Base-by-base conservation (phyloP, 2,888 invertebrate species). In the Stenodera caucasica region DNA sequence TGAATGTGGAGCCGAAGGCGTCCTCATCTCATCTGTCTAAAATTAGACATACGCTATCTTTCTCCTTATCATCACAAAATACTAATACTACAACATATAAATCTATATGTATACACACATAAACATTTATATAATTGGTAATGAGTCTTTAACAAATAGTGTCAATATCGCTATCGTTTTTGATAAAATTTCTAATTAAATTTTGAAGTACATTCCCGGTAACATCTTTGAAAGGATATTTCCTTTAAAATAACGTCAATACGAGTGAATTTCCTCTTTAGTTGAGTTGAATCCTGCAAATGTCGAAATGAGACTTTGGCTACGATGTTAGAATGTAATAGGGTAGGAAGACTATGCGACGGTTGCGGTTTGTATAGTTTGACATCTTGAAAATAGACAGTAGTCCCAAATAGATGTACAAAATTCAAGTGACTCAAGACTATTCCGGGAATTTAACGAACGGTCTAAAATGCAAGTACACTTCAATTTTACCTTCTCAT, bases 401-500 rank as follows among this genome's bases (percentile, higher is more conserved):
- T 37, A 49, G 53, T 40, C 53, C 14, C 37, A 49, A 30, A 57
- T 9, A 30, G 30, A 30, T 9, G 7, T 45, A 14, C 12, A 45
- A 21, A 8, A 33, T 2, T 3, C 33, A 33, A 58, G 61, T 54
- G 55, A 21, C 64, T 54, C 62, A 63, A 49, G 61, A 59, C 58
- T 62, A 40, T 59, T 62, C 57, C 57, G 62, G 23, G 45, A 62
- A 66, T 66, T 66, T 67, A 67, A 67, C 67, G 67, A 67, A 64
- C 67, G 57, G 62, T 62, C 65, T 65, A 65, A 65, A n/a, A 58
- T 65, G 65, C 65, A 61, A 60, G 60, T 55, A 58, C 51, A 63
- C 57, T 58, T 58, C 60, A 37, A 35, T 50, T 50, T 50, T 60
- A 54, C 55, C 59, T 57, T 53, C 54, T 54, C 50, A 11, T 40